Evolutionary conservation across 2,113 vertebrate genomes (phyloP).

Genomic region (Hippocampus guttulatus): DNA sequence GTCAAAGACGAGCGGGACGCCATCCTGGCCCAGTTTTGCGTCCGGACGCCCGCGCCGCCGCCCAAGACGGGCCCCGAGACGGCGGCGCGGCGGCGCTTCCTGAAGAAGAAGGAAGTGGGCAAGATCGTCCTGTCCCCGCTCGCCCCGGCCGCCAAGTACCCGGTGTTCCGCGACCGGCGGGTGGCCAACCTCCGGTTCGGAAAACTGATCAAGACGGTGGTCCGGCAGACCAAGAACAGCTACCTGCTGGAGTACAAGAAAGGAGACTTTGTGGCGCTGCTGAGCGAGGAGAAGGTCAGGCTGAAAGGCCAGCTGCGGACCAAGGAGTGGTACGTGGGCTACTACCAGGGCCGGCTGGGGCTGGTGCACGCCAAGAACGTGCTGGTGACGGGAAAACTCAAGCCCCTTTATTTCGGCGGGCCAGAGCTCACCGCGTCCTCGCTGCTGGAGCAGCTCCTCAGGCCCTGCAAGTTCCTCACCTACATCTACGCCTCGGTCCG

Average conservation of each 20-base stretch:
- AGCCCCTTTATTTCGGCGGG: conserved; percentile 80
- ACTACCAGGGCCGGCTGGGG: conserved; percentile 87
- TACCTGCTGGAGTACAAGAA: conserved; percentile 95
- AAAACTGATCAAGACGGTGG: conserved; percentile 89
- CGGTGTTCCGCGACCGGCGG: conserved; percentile 84
- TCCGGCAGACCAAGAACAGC: conserved; percentile 88
- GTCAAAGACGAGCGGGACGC: conserved; percentile 83
- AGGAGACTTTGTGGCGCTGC: conserved; percentile 83
- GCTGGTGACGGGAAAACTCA: conserved; percentile 82
- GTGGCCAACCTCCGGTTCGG: conserved; percentile 86
- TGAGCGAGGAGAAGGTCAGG: conserved; percentile 91
- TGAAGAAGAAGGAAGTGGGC: conserved; percentile 94
- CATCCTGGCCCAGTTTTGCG: conserved; percentile 90
- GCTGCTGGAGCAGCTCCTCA: conserved; percentile 88
- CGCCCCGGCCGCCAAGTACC: conserved; percentile 81
- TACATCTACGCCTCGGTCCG: conserved; percentile 95
- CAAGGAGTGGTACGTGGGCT: conserved; percentile 96
- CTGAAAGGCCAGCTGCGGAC: conserved; percentile 93
- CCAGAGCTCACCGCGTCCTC: conserved; percentile 83
- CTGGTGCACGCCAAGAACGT: conserved; percentile 92
- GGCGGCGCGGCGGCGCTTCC: conserved; percentile 81
- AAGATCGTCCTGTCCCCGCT: conserved; percentile 89
- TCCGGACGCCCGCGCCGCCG: conserved; percentile 86
- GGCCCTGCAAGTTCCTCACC: conserved; percentile 93
- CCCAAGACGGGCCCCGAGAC: conserved; percentile 82